Evolutionary conservation across 2,113 vertebrate species (phyloP).

Genomic region (Zosterops borbonicus): DNA sequence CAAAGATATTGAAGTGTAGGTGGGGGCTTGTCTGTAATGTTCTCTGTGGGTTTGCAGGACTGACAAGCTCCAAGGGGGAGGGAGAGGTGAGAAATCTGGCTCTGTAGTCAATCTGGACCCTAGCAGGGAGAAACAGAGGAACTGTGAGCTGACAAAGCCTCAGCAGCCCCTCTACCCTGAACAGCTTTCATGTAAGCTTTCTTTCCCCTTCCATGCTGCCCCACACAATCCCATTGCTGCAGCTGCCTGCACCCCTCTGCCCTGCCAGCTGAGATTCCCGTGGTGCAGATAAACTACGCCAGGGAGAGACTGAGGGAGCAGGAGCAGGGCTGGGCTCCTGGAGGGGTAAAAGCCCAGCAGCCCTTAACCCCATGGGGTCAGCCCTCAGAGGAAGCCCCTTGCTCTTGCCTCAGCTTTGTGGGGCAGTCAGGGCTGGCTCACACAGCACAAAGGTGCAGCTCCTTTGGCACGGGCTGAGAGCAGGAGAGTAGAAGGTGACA

Average conservation of each 20-base stretch:
- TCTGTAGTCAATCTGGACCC: background rate
- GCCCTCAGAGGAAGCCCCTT: background rate
- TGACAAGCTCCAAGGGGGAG: background rate
- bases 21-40: background rate
- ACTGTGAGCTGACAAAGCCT: background rate
- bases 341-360: background rate
- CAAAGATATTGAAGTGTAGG: background rate
- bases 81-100: background rate
- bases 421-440: background rate
- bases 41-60: background rate
- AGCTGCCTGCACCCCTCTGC: background rate
- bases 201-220: background rate
- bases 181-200: background rate
- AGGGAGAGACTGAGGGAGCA: background rate
- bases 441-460: background rate
- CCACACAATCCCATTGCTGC: background rate
- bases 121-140: background rate
- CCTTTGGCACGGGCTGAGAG: rapidly evolving
- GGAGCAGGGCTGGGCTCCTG: background rate
- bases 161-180: background rate
- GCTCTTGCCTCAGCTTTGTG: background rate
- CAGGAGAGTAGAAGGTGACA: background rate
- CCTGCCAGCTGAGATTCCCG: rapidly evolving
- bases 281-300: background rate
- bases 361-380: rapidly evolving